These are phyloP conservation scores for Propithecus perrieri DNA, from an alignment of 2,797 vertebrate species.

Conservation along the genomic window DNA sequence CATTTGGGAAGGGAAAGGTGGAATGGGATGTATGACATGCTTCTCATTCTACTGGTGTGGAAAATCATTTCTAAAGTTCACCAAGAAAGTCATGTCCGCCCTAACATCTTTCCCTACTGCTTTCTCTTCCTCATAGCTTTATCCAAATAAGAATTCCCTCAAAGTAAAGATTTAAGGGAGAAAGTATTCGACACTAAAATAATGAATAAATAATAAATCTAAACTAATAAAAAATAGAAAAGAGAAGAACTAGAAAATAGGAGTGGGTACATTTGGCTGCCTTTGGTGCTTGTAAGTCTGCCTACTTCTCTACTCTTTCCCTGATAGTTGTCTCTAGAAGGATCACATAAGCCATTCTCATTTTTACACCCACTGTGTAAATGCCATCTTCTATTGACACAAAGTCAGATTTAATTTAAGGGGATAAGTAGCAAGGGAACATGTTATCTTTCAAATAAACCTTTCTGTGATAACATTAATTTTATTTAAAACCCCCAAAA, in stretches of 20 bases:
- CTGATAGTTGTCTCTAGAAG: neutral
- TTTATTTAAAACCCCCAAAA: neutral
- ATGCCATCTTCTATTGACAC: neutral
- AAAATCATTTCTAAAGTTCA: neutral
- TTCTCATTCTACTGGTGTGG: neutral
- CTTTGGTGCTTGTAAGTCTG: neutral
- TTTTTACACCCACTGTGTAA: neutral
- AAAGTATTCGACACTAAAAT: neutral
- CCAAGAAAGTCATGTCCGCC: neutral
- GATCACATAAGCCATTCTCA: neutral
- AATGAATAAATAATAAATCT: neutral
- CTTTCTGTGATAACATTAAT: conserved; percentile 16
- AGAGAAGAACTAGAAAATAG: neutral
- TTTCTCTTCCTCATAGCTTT: neutral
- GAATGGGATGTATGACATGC: neutral
- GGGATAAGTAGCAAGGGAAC: neutral
- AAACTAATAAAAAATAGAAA: neutral
- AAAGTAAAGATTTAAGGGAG: neutral
- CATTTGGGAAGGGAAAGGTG: neutral
- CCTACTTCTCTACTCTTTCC: neutral
- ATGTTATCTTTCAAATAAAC: conserved; percentile 10
- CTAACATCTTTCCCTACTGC: neutral
- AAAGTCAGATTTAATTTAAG: conserved; percentile 37
- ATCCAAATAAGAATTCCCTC: neutral
- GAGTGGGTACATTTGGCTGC: neutral